Evolutionary conservation across 2,888 invertebrate species (phyloP).

Genomic region (Helleia helle): DNA sequence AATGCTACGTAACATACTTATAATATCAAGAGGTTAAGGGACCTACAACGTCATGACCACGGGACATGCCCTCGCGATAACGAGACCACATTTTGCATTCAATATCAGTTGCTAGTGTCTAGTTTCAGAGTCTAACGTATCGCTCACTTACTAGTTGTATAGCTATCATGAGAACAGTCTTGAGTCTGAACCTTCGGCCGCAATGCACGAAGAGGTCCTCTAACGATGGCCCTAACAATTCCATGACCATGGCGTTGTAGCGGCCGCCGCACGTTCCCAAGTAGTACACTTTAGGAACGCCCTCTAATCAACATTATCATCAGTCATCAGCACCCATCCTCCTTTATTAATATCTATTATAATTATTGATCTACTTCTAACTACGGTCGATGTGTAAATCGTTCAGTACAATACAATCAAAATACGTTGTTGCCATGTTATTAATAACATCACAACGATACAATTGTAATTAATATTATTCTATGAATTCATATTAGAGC

Average conservation of each 20-base stretch:
- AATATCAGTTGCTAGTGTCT: slow-evolving; percentile 48
- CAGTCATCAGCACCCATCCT: too few relatives aligned
- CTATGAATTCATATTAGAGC: too few relatives aligned
- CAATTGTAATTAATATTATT: too few relatives aligned
- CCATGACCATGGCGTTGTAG: slow-evolving; percentile 99
- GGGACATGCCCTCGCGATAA: slow-evolving; percentile 43
- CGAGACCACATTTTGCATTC: slow-evolving; percentile 28
- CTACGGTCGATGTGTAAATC: not conserved
- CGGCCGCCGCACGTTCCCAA: slow-evolving; percentile 99
- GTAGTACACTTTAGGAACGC: slow-evolving; percentile 99
- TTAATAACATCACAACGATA: too few relatives aligned
- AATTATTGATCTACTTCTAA: not conserved
- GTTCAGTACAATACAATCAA: too few relatives aligned
- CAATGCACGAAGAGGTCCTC: slow-evolving; percentile 99
- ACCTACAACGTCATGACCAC: slow-evolving; percentile 53
- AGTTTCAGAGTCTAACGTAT: slow-evolving; percentile 22
- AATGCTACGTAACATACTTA: slow-evolving; percentile 39
- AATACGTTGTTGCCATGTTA: too few relatives aligned
- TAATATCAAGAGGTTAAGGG: slow-evolving; percentile 19
- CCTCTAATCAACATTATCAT: slow-evolving; percentile 79
- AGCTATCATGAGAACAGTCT: slow-evolving; percentile 98
- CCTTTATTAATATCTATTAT: too few relatives aligned
- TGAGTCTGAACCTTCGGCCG: slow-evolving; percentile 97
- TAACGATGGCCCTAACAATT: slow-evolving; percentile 98
- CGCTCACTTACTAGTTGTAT: slow-evolving; percentile 90